A percentile compares a stretch with the other conserved stretches of the same genome.
These are phyloP conservation scores for Neodiprion fabricii DNA, from an alignment of 1,140 invertebrate species.

Conservation along the genomic window DNA sequence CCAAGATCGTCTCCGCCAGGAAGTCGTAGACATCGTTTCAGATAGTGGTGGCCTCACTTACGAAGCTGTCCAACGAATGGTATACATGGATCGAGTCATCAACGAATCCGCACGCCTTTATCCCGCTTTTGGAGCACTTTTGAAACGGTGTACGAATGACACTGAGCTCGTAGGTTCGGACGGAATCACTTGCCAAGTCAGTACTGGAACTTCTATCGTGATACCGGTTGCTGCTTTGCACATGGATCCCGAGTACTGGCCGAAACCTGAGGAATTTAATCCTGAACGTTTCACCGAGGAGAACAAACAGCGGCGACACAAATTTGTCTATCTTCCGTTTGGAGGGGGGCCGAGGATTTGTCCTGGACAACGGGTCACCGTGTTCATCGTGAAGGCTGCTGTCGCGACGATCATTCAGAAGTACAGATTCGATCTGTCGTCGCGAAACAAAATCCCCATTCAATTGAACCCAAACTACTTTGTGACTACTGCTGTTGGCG, in stretches of 20 bases:
- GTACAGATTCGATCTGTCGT: conserved; percentile 38
- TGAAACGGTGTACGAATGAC: conserved; percentile 44
- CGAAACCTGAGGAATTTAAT: conserved; percentile 69
- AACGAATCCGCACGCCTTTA: conserved; percentile 54
- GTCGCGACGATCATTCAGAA: conserved; percentile 49
- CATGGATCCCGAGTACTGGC: conserved; percentile 62
- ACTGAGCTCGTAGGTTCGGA: conserved; percentile 39
- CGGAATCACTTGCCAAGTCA: conserved; percentile 25
- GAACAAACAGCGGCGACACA: conserved; percentile 44
- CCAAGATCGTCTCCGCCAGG: conserved; percentile 58
- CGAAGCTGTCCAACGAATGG: conserved; percentile 65
- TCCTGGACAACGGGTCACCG: conserved; percentile 61
- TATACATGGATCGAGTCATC: conserved; percentile 64
- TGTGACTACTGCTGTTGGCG: conserved; percentile 14
- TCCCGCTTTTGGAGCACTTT: conserved; percentile 39
- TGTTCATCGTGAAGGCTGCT: conserved; percentile 60
- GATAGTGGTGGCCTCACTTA: conserved; percentile 63
- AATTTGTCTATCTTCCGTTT: conserved; percentile 64
- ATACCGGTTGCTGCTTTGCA: conserved; percentile 54
- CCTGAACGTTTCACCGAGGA: conserved; percentile 69
- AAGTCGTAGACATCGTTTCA: conserved; percentile 56
- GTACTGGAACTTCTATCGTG: conserved; percentile 41
- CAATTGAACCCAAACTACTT: conserved; percentile 21
- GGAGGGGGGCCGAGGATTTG: conserved; percentile 66
- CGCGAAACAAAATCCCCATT: conserved; percentile 35